These are phyloP conservation scores for Ptychadena robeensis DNA, from an alignment of 2,797 vertebrate species.

Conservation along the genomic window DNA sequence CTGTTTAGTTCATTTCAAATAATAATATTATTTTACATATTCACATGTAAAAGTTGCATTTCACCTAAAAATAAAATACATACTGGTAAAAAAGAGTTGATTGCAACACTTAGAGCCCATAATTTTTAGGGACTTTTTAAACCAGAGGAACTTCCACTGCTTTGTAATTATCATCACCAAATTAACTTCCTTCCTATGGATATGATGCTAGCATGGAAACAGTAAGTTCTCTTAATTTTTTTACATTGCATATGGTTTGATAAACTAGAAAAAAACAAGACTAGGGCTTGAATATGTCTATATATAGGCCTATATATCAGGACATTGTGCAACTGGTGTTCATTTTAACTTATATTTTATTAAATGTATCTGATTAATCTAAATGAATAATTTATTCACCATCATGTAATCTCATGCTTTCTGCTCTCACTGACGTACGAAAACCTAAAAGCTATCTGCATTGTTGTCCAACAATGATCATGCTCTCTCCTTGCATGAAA, in stretches of 20 bases:
- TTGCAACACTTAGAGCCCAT: not conserved
- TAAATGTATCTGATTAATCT: too few species aligned
- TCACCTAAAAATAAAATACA: not conserved
- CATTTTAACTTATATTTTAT: too few species aligned
- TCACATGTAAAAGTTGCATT: not conserved
- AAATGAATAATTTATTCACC: too few species aligned
- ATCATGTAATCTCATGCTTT: too few species aligned
- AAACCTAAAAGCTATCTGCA: not conserved
- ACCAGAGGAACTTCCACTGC: not conserved
- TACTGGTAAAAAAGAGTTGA: not conserved
- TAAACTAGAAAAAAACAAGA: not conserved
- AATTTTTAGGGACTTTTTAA: slow-evolving; percentile 45
- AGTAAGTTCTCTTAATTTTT: not conserved
- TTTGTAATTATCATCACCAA: not conserved
- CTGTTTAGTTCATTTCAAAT: not conserved
- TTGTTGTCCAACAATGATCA: not conserved
- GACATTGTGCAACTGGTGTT: too few species aligned
- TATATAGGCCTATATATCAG: too few species aligned
- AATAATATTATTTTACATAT: not conserved
- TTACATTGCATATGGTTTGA: not conserved
- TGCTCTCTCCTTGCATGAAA: not conserved
- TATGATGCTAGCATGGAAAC: not conserved
- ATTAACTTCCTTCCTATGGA: slow-evolving; percentile 3
- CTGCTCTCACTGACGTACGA: too few species aligned
- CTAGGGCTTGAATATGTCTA: too few species aligned